These are phyloP conservation scores for Diarsia dahlii DNA, from an alignment of 2,888 invertebrate genomes.

Conservation along the genomic window DNA sequence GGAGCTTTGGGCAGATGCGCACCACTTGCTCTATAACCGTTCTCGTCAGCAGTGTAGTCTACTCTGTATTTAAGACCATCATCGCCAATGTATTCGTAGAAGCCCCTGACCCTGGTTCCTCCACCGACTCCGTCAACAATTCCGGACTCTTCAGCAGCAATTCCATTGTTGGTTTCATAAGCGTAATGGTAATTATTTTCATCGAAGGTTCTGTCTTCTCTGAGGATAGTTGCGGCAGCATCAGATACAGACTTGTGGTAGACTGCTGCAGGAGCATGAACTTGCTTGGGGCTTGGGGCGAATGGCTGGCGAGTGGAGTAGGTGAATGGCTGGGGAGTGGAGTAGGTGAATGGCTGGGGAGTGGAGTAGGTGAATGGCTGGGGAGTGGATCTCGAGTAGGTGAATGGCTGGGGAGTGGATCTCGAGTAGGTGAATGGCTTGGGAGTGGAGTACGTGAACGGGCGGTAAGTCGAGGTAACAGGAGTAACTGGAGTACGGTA, in stretches of 20 bases:
- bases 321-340: slow-evolving; percentile 57
- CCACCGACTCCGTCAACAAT: slow-evolving; percentile 88
- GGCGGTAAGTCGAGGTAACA: slow-evolving; percentile 61
- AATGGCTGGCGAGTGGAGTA: slow-evolving; percentile 60
- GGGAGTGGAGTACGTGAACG: slow-evolving; percentile 63
- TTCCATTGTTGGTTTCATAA: slow-evolving; percentile 92
- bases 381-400: slow-evolving; percentile 58
- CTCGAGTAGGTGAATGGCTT: slow-evolving; percentile 46
- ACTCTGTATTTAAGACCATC: slow-evolving; percentile 91
- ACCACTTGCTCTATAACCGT: slow-evolving; percentile 90
- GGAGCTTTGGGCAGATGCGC: slow-evolving; percentile 85
- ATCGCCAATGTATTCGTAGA: slow-evolving; percentile 93
- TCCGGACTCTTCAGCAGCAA: slow-evolving; percentile 92
- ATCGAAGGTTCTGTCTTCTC: slow-evolving; percentile 87
- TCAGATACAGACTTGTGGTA: slow-evolving; percentile 81
- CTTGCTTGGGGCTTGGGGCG: slow-evolving; percentile 40
- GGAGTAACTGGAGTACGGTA: slow-evolving; percentile 73
- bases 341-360: slow-evolving; percentile 61
- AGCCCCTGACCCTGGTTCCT: slow-evolving; percentile 92
- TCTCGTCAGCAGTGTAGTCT: slow-evolving; percentile 91
- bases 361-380: slow-evolving; percentile 55
- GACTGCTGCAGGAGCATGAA: slow-evolving; percentile 56
- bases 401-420: slow-evolving; percentile 58
- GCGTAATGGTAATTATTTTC: slow-evolving; percentile 91
- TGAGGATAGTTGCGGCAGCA: slow-evolving; percentile 89